A percentile compares a stretch with the other conserved stretches of the same genome.
Conservation (phyloP, 1,140 invertebrate species). For the Caligus rogercresseyi region DNA sequence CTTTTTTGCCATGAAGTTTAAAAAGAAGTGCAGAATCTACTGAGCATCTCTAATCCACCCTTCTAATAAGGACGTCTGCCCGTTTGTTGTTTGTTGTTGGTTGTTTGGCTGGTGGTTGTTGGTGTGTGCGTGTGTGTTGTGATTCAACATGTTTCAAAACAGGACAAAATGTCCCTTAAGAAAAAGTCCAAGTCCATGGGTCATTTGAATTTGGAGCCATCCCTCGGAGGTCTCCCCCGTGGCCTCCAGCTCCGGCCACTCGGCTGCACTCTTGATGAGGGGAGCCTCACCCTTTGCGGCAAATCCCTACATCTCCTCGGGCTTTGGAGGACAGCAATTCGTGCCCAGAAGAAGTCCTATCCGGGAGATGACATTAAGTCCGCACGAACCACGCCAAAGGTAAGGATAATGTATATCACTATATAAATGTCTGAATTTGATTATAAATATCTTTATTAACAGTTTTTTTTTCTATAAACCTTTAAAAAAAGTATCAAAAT, state of each 20-base stretch:
- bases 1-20: background rate
- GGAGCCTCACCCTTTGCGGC: too few species aligned
- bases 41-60: too few species aligned
- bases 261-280: too few species aligned
- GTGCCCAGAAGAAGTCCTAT: background rate
- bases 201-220: slow-evolving; percentile 10
- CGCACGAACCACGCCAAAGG: background rate
- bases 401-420: too few species aligned
- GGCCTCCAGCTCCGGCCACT: too few species aligned
- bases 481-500: too few species aligned
- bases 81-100: background rate
- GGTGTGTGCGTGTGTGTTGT: background rate
- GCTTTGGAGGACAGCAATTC: too few species aligned
- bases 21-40: background rate
- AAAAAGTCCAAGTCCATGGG: slow-evolving; percentile 19
- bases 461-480: too few species aligned
- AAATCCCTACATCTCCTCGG: too few species aligned
- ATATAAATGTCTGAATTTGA: too few species aligned
- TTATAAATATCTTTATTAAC: too few species aligned
- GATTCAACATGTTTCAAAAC: slow-evolving; percentile 18
- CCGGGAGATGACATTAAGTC: background rate
- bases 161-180: slow-evolving; percentile 14
- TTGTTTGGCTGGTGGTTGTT: background rate
- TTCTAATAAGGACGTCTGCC: background rate
- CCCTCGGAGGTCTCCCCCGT: background rate